Evolutionary conservation across 2,113 vertebrate genomes (phyloP).

Genomic region (Motacilla tschutschensis): DNA sequence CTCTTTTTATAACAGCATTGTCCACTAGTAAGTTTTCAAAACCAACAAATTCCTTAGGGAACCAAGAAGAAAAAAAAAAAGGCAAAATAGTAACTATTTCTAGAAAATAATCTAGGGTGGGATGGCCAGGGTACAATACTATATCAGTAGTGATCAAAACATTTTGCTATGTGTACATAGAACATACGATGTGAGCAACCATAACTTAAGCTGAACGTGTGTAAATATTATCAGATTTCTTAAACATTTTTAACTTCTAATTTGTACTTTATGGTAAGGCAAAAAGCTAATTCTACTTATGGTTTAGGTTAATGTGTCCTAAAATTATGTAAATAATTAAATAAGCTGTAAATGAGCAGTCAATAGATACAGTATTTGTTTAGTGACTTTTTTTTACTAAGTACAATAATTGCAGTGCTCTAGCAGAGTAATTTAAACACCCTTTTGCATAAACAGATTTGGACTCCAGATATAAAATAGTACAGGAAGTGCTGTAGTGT

Average conservation of each 20-base stretch:
- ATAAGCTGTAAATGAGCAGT: slow-evolving; percentile 79
- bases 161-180: slow-evolving; percentile 84
- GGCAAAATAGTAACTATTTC: slow-evolving; percentile 63
- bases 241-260: slow-evolving; percentile 88
- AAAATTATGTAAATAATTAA: slow-evolving; percentile 88
- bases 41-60: slow-evolving; percentile 59
- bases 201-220: slow-evolving; percentile 75
- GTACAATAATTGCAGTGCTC: slow-evolving; percentile 73
- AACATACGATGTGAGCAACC: slow-evolving; percentile 72
- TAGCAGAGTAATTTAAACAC: slow-evolving; percentile 81
- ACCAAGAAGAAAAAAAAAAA: slow-evolving; percentile 23
- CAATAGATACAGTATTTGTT: slow-evolving; percentile 72
- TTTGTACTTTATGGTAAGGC: slow-evolving; percentile 88
- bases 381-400: slow-evolving; percentile 72
- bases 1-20: slow-evolving; percentile 65
- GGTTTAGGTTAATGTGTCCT: slow-evolving; percentile 77
- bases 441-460: slow-evolving; percentile 74
- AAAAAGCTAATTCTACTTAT: slow-evolving; percentile 81
- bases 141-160: slow-evolving; percentile 68
- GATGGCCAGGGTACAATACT: slow-evolving; percentile 70
- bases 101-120: slow-evolving; percentile 35
- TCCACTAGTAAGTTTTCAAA: slow-evolving; percentile 67
- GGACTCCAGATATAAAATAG: slow-evolving; percentile 54
- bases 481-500: slow-evolving; percentile 19
- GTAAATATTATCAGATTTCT: slow-evolving; percentile 90